These are phyloP conservation scores for Haliclona indistincta DNA, from an alignment of 37 sponge, comb jelly and placozoan genomes.

Conservation along the genomic window DNA sequence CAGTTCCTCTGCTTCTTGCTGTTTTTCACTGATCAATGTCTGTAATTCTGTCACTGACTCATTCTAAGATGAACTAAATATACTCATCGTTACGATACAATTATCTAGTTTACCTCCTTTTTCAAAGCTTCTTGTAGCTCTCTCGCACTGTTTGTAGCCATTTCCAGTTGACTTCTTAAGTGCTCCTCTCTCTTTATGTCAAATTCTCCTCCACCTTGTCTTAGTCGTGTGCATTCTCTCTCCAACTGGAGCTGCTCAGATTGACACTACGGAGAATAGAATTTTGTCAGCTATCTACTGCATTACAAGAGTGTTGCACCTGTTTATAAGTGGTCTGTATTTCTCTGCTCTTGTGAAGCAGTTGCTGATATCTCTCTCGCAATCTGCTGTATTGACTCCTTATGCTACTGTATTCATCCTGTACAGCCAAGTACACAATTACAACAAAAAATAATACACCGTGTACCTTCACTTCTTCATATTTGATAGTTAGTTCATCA, in stretches of 20 bases:
- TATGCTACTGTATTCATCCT: conserved; percentile 4
- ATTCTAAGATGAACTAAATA: no score
- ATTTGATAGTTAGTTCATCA: conserved; percentile 21
- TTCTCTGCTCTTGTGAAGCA: not conserved
- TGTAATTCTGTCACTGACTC: not conserved
- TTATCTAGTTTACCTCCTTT: conserved; percentile 25
- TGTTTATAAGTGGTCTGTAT: not conserved
- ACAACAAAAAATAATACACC: no score
- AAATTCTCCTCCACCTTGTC: conserved; percentile 1
- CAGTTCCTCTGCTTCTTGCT: not conserved
- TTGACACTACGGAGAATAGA: not conserved
- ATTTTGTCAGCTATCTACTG: not conserved
- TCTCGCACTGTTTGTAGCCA: not conserved
- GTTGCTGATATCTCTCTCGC: not conserved
- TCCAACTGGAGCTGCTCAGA: conserved; percentile 12
- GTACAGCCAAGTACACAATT: not conserved
- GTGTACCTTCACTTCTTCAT: conserved; percentile 14
- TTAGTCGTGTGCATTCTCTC: conserved; percentile 9
- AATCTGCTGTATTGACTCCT: conserved; percentile 9
- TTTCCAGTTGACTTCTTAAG: conserved; percentile 17
- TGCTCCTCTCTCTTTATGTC: conserved; percentile 7
- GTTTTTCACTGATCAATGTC: not conserved
- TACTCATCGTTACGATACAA: not conserved
- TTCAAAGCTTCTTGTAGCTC: conserved; percentile 13
- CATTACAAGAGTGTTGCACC: not conserved